Percentiles rank a stretch among this genome's conserved stretches.
Evolutionary conservation across 2,888 invertebrate species (phyloP).

Genomic region (Idaea biselata): DNA sequence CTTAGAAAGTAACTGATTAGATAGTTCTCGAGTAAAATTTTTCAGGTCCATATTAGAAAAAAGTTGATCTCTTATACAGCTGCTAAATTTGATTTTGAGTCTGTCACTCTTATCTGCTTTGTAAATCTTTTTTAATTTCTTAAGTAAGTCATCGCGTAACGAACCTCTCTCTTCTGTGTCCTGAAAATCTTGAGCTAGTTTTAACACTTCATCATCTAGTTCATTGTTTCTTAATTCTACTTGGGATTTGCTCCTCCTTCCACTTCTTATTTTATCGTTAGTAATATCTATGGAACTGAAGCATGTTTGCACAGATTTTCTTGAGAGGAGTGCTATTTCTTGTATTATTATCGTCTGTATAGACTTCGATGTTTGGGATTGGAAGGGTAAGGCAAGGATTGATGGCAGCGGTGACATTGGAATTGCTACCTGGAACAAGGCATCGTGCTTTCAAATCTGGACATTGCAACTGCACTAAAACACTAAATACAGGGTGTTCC

Average conservation of each 20-base stretch:
- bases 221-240: constrained; percentile 37
- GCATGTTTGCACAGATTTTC: constrained; percentile 42
- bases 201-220: constrained; percentile 33
- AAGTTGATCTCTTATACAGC: constrained; percentile 17
- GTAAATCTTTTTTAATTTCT: constrained; percentile 22
- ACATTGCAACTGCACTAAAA: background rate
- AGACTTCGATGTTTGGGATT: constrained; percentile 21
- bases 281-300: constrained; percentile 34
- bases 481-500: background rate
- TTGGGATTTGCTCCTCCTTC: constrained; percentile 45
- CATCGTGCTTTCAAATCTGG: background rate
- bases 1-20: constrained; percentile 21
- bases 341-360: constrained; percentile 31
- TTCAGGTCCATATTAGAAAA: constrained; percentile 20
- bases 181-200: constrained; percentile 35
- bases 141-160: constrained; percentile 26
- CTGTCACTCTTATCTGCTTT: constrained; percentile 16
- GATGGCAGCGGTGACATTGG: constrained; percentile 34
- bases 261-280: constrained; percentile 15
- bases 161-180: constrained; percentile 25
- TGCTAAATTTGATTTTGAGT: constrained; percentile 18
- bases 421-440: constrained; percentile 56
- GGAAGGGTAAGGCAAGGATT: constrained; percentile 9
- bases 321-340: constrained; percentile 20
- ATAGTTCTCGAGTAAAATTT: constrained; percentile 19